phyloP scores from a whole-genome alignment of 2,888 invertebrate species.

The Resseliella maxima region DNA sequence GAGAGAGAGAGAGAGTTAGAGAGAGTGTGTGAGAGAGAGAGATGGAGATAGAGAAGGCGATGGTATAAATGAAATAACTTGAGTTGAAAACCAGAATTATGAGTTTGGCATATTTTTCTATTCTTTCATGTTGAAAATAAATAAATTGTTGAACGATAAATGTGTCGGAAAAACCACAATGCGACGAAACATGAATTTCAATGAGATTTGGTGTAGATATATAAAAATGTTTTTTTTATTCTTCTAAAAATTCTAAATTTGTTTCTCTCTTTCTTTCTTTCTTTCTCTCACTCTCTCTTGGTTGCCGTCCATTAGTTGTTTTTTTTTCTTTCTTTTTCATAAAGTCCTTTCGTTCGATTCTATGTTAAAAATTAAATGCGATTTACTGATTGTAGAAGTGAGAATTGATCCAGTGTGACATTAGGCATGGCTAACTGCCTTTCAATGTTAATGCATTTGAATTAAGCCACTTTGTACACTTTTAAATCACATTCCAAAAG shows the following conservation, averaged over 20 bases:
- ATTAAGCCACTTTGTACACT: background rate
- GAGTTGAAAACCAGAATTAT: background rate
- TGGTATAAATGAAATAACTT: background rate
- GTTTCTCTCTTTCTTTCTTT: background rate
- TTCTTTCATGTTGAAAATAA: background rate
- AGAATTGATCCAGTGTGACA: background rate
- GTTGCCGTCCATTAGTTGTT: background rate
- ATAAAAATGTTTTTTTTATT: background rate
- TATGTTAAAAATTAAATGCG: background rate
- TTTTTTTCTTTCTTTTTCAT: background rate
- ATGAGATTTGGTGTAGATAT: background rate
- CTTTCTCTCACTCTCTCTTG: background rate
- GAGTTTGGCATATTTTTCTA: no score
- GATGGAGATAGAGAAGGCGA: no score
- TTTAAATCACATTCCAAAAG: background rate
- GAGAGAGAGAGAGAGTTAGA: no score
- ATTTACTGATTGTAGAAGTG: background rate
- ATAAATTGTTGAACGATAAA: background rate
- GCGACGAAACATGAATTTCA: background rate
- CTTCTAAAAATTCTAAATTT: background rate
- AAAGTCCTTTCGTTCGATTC: background rate
- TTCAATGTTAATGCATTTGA: conserved; percentile 4
- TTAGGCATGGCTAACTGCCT: background rate
- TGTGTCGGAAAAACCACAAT: conserved; percentile 13
- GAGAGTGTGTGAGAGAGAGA: no score